A percentile compares a stretch with the other conserved stretches of the same genome.
These are phyloP conservation scores for Typhlomys cinereus DNA, from an alignment of 2,113 vertebrate species.

Conservation along the genomic window DNA sequence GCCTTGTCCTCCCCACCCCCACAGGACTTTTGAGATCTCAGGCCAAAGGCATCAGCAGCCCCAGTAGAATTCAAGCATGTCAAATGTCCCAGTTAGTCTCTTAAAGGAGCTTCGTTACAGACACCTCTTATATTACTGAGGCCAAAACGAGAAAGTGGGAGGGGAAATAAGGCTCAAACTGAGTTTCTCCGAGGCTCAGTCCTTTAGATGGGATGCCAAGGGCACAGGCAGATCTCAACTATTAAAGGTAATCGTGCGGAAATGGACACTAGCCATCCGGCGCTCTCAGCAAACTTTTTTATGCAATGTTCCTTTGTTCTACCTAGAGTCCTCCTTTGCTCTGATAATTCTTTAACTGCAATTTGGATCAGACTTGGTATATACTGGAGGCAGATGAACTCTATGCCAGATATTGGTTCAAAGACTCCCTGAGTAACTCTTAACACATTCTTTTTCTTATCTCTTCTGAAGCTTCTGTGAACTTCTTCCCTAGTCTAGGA, in stretches of 20 bases:
- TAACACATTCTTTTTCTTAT: background rate
- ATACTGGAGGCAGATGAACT: background rate
- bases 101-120: slow-evolving; percentile 21
- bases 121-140: background rate
- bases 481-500: background rate
- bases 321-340: background rate
- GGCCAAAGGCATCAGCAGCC: background rate
- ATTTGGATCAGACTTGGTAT: background rate
- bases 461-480: background rate
- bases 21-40: background rate
- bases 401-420: background rate
- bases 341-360: slow-evolving; percentile 41
- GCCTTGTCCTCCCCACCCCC: background rate
- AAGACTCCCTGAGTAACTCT: background rate
- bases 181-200: slow-evolving; percentile 23
- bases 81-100: slow-evolving; percentile 46
- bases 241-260: slow-evolving; percentile 56
- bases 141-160: background rate
- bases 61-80: slow-evolving; percentile 39
- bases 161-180: slow-evolving; percentile 4
- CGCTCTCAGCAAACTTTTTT: background rate
- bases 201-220: background rate
- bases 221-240: background rate
- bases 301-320: slow-evolving; percentile 3
- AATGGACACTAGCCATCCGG: background rate